Base-by-base conservation (phyloP, 2,888 invertebrate species). In the Scaptomyza polygonia region DNA sequence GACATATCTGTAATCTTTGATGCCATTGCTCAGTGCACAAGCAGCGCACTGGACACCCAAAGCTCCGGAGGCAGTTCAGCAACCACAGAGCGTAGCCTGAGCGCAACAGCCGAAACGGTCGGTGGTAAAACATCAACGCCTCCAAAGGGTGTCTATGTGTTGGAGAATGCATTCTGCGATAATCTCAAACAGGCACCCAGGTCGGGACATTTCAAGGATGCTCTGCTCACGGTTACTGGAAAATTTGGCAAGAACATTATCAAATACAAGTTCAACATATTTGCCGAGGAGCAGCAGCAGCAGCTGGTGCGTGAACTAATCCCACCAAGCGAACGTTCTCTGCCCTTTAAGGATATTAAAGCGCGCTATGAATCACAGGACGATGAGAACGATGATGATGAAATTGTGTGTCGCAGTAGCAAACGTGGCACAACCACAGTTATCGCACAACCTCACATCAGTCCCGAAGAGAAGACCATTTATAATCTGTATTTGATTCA, bases 201-300 rank as follows among this genome's bases (percentile, higher is more conserved):
- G 45, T 83, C 90, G 3, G 89, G 88, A 5, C 91, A 90, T 43
- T 88, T 91, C n/a, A 91, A 92, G 62, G 92, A 91, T 58, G 89
- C 84, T 0, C 70, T 91, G n/a, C 79, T 92, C 0, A 92, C 91
- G 0, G 92, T 91, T 0, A 92, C 92, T 0, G 91, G 91, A 0
- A 92, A 92, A 65, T 92, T 91, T 67, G 91, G 91, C 14, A 92
- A 91, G 66, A 91, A 91, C 65, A 92, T 91, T 40, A 92, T 91
- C 30, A 91, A 91, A 64, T 91, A 91, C 66, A 91, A 91, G 73
- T 91, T 91, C 52, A 91, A 92, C 58, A 92, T 91, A 16, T 91
- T 91, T 66, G 90, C 90, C 34, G 92, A 92, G 44, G 92, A 92
- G 47, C 91, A 91, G 64, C 84, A 88, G 56, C 88, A 85, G 59